A percentile compares a stretch with the other conserved stretches of the same genome.
These are phyloP conservation scores for Erannis defoliaria DNA, from an alignment of 2,888 invertebrate genomes.

Conservation along the genomic window DNA sequence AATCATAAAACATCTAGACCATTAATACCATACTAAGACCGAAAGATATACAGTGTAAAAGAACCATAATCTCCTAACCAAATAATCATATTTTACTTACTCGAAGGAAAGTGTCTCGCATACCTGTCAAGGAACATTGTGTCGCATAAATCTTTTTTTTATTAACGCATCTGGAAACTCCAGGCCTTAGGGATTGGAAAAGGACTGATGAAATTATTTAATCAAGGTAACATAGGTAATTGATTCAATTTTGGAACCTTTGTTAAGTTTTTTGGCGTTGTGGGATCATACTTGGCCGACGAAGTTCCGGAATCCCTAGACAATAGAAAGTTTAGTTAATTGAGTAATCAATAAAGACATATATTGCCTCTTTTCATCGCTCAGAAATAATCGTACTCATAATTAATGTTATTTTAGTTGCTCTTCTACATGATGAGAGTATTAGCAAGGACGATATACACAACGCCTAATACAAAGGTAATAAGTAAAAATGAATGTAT, in stretches of 20 bases:
- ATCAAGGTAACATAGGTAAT: slow-evolving; percentile 10
- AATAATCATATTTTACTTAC: slow-evolving; percentile 27
- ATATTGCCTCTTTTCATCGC: too few species aligned
- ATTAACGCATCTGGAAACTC: slow-evolving; percentile 12
- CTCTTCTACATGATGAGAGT: too few species aligned
- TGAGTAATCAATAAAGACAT: too few species aligned
- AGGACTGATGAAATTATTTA: slow-evolving; percentile 21
- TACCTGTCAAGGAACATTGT: slow-evolving; percentile 25
- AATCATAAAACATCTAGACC: too few species aligned
- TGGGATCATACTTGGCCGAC: background rate
- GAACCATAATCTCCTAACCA: slow-evolving; percentile 21
- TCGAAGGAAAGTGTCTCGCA: slow-evolving; percentile 12
- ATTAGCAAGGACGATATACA: too few species aligned
- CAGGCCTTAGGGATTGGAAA: slow-evolving; percentile 15
- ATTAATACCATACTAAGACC: background rate
- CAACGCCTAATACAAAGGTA: too few species aligned
- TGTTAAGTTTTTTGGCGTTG: slow-evolving; percentile 8
- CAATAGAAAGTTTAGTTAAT: background rate
- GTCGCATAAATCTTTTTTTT: slow-evolving; percentile 31
- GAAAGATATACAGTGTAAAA: slow-evolving; percentile 7
- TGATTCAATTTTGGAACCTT: slow-evolving; percentile 15
- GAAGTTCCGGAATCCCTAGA: background rate
- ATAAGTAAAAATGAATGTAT: too few species aligned
- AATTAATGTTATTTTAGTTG: too few species aligned
- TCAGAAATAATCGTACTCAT: too few species aligned